Evolutionary conservation across 2,113 vertebrate species (phyloP), one percentile per base, ranked within the genome.

Genomic region (Struthidea cinerea): DNA sequence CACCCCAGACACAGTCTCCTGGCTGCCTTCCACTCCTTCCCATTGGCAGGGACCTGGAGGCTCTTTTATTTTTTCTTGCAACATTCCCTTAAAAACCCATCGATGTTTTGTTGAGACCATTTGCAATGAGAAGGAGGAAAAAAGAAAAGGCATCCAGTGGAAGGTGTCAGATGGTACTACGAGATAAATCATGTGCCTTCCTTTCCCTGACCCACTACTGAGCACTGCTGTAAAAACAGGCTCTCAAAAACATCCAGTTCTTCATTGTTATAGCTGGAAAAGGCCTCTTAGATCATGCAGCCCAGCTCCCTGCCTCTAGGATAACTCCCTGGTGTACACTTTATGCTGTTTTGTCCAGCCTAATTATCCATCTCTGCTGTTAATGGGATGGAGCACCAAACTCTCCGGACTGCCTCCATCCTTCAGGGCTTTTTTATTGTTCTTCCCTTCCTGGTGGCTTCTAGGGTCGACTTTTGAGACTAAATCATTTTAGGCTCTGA

Each of bases 381-480:
- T 95, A 90, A 95, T 64, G 57, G 76, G 80, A 87, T 64, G 53
- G 86, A 94, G 69, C 65, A 90, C 92, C 77, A 76, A 93, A 85
- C 13, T 82, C 44, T 89, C 61, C 8, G 0, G 16, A 71, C 57
- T 55, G 27, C 53, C 9, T 6, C 49, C 74, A 79, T 42, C 53
- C 71, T 88, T 89, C 87, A 79, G 65, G 16, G 37, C 11, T 73
- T 20, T 73, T 91, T 87, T 89, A 68, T 81, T 65, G 46, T 75
- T 75, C 73, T 76, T 68, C 49, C 32, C 15, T 70, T 94, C 44
- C 37, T 46, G 47, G 64, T 59, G 50, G 71, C 71, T 86, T 74
- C 37, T 39, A 7, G 7, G 26, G 35, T 59, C 1, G 18, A 84
- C 27, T 44, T 84, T 71, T 33, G 28, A 77, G 57, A 35, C n/a